Base-by-base conservation (phyloP, 1,140 invertebrate genomes). In the Trichonephila clavata region DNA sequence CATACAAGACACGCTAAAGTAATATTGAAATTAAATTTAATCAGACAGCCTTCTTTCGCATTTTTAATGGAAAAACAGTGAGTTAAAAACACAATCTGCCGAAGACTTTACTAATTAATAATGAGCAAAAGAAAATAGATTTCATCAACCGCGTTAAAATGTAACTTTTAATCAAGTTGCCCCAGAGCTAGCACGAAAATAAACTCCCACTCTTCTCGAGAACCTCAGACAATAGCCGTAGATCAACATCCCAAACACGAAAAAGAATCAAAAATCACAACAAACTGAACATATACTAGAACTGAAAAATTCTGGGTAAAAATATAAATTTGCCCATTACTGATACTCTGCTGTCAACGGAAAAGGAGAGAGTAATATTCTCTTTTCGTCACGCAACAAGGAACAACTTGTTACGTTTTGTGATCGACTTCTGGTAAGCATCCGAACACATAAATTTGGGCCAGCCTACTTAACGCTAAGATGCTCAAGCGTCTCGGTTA, bases 381-480 rank as follows among this genome's bases (percentile, higher is more conserved):
- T 24, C 32, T 50, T 81, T 57, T n/a, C 43, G 83, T 84, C 83
- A 84, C 83, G 83, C 83, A 59, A 84, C 83, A 27, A 84, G 57
- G 57, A 57, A 24, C 83, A 50, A 84, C 57, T 60, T 77, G 71
- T 77, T 77, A 77, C 71, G 71, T 84, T 60, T 84, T 59, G 39
- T 50, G 57, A 81, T n/a, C 10, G 57, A 61, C 71, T 80, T 43
- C 89, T 27, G 89, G 61, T 39, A 89, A 32, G 61, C 86, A 65
- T 65, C 86, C 60, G 86, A 87, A 87, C 27, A 39, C 50, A 87
- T 71, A 77, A 81, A 39, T 90, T 80, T 43, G 57, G 24, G 39
- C 68, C 68, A 90, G 27, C 89, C 89, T 90, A 90, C 71, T 90
- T 90, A 77, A 90, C 89, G 89, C 89, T 50, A 71, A 32, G 71